These are phyloP conservation scores for Endotricha flammealis DNA, from an alignment of 2,888 invertebrate species.

Conservation along the genomic window DNA sequence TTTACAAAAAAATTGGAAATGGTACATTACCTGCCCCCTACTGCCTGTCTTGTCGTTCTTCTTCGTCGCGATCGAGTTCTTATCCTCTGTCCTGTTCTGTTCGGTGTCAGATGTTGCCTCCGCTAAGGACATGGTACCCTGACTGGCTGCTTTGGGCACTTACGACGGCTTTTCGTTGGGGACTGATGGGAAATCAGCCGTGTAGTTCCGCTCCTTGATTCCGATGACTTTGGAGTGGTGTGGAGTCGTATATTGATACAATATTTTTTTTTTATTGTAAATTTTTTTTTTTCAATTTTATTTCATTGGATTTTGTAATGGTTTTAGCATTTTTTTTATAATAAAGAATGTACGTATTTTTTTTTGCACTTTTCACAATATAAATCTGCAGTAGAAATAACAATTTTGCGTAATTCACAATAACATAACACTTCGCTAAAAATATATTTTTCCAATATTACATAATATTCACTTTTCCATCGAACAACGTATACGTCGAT, in stretches of 20 bases:
- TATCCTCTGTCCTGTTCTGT: constrained; percentile 30
- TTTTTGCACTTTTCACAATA: not conserved
- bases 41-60: constrained; percentile 32
- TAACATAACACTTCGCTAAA: not conserved
- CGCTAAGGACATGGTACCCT: constrained; percentile 66
- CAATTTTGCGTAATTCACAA: not conserved
- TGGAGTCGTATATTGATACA: constrained; percentile 32
- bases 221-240: constrained; percentile 11
- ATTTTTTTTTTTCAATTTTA: constrained; percentile 4
- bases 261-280: not conserved
- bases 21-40: constrained; percentile 31
- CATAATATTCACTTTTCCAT: not conserved
- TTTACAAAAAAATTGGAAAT: no score
- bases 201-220: constrained; percentile 50
- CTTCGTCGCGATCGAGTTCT: constrained; percentile 24
- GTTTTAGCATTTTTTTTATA: not conserved
- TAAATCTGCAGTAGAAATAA: not conserved
- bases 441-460: not conserved
- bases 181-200: constrained; percentile 51
- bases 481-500: not conserved
- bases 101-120: constrained; percentile 68
- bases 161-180: constrained; percentile 48
- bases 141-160: constrained; percentile 47
- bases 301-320: not conserved
- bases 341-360: not conserved